Base-by-base conservation (phyloP, 2,888 invertebrate species). In the Calliphora vomitoria region DNA sequence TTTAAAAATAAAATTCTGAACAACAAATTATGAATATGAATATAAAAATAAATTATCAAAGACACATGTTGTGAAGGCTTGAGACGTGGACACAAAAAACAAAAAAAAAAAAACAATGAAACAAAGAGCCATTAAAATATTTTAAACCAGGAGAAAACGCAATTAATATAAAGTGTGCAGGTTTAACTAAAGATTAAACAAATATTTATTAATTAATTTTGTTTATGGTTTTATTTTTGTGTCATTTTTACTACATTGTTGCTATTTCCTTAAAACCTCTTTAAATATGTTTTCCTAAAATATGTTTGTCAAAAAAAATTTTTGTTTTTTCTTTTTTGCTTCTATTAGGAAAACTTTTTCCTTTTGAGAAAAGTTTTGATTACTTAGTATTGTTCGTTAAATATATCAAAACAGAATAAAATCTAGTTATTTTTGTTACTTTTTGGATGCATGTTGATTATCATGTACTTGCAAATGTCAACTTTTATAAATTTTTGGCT, bases 51-150 rank as follows among this genome's bases (percentile, higher is more conserved):
- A 47, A 82, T 75, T 68, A 75, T 68, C 35, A 58, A 44, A 10
- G 20, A 15, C 62, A 81, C 53, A 72, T 81, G 72, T 53, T 62
- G 53, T 53, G 13, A 64, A 66, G 53, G 41, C 31, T 64, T 81
- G 6, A n/a, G 35, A 35, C 6, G 5, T 6, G 35, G 6, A 35
- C 35, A 44, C 18, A n/a, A n/a, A n/a, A n/a, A n/a, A 60, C 10
- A n/a, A n/a, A 13, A 38, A 50, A 18, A 0, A 50, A 38, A 15
- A n/a, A n/a, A n/a, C n/a, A n/a, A n/a, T n/a, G 18, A 62, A 8
- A 62, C 71, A 31, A 71, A 53, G 71, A 71, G 18, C 10, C 18
- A 58, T 41, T 58, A 10, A 74, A 74, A 44, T 50, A 25, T 55
- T n/a, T 58, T 41, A 58, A 58, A 44, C 6, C 35, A 69, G 13